These are phyloP conservation scores for Stomatorhinus walkeri DNA, from an alignment of 2,797 vertebrate species.

Conservation along the genomic window DNA sequence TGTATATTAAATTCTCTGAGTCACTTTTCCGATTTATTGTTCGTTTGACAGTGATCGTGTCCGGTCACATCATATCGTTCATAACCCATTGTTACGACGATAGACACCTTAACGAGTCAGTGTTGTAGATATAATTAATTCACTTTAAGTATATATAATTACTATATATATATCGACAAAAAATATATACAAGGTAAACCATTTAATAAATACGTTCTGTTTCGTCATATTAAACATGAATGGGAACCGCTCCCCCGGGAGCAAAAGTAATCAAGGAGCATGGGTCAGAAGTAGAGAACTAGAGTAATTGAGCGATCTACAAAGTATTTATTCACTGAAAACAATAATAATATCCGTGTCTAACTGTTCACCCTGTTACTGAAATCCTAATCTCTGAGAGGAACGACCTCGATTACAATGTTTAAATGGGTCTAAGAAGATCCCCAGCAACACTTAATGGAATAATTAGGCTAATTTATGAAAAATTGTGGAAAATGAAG, in stretches of 20 bases:
- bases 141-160: background rate
- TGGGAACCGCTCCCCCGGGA: background rate
- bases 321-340: background rate
- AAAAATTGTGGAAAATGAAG: background rate
- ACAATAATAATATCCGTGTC: background rate
- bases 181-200: background rate
- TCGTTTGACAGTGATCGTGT: background rate
- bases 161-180: background rate
- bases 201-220: background rate
- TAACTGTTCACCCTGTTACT: background rate
- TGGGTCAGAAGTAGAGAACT: background rate
- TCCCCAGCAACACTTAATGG: background rate
- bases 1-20: background rate
- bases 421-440: background rate
- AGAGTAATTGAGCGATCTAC: background rate
- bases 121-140: background rate
- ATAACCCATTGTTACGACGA: background rate
- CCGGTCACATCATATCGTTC: background rate
- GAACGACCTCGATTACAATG: background rate
- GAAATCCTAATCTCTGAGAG: background rate
- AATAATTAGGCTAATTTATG: background rate
- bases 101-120: background rate
- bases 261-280: background rate
- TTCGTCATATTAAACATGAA: background rate
- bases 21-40: background rate